Conservation (phyloP, 2,888 invertebrate genomes). For the Calliopum simillimum region DNA sequence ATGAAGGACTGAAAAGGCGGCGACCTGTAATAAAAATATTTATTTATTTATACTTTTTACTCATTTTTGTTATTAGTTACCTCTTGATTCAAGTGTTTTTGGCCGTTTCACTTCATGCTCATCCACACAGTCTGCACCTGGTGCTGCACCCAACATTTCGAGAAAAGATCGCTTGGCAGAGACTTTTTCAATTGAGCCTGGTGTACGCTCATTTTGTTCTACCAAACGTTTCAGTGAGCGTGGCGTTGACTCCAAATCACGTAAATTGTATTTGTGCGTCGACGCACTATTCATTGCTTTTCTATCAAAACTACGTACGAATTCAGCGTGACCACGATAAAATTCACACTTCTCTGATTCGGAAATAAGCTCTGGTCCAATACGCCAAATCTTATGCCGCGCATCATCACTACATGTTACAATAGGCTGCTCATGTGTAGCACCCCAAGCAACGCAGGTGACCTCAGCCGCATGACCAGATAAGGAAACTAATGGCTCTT, state of each 20-base stretch:
- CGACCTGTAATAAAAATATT: slow-evolving; percentile 54
- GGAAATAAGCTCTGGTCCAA: slow-evolving; percentile 70
- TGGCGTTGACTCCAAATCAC: slow-evolving; percentile 69
- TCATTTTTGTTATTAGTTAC: slow-evolving; percentile 37
- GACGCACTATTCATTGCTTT: slow-evolving; percentile 35
- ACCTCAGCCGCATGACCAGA: slow-evolving; percentile 87
- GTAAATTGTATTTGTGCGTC: slow-evolving; percentile 57
- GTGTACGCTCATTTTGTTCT: slow-evolving; percentile 64
- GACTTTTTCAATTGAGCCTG: slow-evolving; percentile 59
- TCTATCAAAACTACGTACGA: slow-evolving; percentile 57
- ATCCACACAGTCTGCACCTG: slow-evolving; percentile 37
- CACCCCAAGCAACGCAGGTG: slow-evolving; percentile 86
- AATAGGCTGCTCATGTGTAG: slow-evolving; percentile 71
- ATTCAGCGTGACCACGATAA: slow-evolving; percentile 69
- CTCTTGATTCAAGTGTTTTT: slow-evolving; percentile 60
- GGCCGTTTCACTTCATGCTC: slow-evolving; percentile 64
- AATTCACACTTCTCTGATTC: slow-evolving; percentile 62
- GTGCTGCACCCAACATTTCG: slow-evolving; percentile 58
- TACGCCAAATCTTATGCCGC: slow-evolving; percentile 80
- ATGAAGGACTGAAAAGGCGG: slow-evolving; percentile 68
- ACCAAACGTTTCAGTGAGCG: slow-evolving; percentile 68
- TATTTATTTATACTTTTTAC: too few relatives aligned
- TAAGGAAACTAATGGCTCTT: slow-evolving; percentile 77
- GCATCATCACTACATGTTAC: slow-evolving; percentile 89
- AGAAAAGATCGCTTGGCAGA: slow-evolving; percentile 60